These are phyloP conservation scores for Boulengeromyrus knoepffleri DNA, from an alignment of 2,113 vertebrate species.

Conservation along the genomic window DNA sequence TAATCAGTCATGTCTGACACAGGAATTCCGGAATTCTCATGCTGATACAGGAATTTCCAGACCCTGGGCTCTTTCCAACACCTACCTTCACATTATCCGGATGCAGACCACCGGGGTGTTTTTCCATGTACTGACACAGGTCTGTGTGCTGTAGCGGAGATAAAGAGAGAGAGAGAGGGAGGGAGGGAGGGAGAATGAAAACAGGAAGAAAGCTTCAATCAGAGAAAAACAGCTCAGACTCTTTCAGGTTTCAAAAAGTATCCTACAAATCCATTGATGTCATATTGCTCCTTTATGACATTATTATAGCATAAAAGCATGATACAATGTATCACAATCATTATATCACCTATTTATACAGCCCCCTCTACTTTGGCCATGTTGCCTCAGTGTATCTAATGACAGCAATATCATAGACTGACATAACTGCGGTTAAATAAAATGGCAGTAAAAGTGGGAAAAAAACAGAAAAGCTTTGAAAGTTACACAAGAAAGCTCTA, in stretches of 20 bases:
- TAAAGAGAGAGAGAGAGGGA: constrained; percentile 27
- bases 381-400: neutral
- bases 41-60: neutral
- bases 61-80: neutral
- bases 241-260: neutral
- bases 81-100: constrained; percentile 95
- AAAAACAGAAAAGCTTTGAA: neutral
- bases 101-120: constrained; percentile 87
- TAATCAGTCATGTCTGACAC: neutral
- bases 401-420: neutral
- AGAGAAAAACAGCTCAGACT: neutral
- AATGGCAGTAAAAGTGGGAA: neutral
- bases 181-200: neutral
- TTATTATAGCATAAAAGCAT: neutral
- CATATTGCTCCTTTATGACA: neutral
- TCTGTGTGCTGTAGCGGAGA: constrained; percentile 79
- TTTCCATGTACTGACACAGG: constrained; percentile 98
- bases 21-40: neutral
- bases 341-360: neutral
- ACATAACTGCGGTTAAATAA: neutral
- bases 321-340: neutral
- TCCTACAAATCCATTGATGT: neutral
- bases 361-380: neutral
- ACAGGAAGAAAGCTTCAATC: neutral
- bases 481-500: neutral